Conservation (phyloP, 92 coral and sea anemone species). For the Diadumene lineata region DNA sequence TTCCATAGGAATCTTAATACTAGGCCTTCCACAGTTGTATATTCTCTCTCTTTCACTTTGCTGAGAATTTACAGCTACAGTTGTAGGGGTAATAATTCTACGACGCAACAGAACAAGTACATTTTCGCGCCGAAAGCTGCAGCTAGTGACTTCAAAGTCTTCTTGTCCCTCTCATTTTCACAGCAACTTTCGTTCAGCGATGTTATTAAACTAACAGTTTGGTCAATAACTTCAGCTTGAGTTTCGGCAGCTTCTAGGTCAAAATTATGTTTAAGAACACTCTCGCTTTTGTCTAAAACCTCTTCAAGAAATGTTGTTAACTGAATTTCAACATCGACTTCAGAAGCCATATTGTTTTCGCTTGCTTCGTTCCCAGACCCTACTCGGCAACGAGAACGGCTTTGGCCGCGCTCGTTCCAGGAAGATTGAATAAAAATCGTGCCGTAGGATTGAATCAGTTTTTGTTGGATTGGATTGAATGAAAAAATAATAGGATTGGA, state of each 20-base stretch:
- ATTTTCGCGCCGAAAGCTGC: background rate
- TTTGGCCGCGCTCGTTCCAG: background rate
- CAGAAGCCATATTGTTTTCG: background rate
- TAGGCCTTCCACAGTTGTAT: background rate
- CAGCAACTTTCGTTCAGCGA: slow-evolving; percentile 19
- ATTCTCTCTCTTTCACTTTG: background rate
- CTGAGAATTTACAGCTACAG: background rate
- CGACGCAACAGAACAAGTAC: background rate
- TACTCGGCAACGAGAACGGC: background rate
- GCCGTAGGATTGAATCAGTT: background rate
- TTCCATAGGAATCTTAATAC: slow-evolving; percentile 31
- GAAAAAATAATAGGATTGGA: background rate
- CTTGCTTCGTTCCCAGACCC: background rate
- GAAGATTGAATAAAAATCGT: background rate
- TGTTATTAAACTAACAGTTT: slow-evolving; percentile 20
- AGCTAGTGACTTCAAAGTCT: background rate
- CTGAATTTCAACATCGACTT: slow-evolving; percentile 26
- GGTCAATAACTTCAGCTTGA: slow-evolving; percentile 38
- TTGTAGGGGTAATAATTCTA: background rate
- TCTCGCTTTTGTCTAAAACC: slow-evolving; percentile 32
- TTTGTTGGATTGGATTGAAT: background rate
- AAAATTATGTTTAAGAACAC: background rate
- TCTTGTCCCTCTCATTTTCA: background rate
- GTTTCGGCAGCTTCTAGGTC: slow-evolving; percentile 14
- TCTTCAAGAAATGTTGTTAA: slow-evolving; percentile 30